phyloP scores from a whole-genome alignment of 2,888 invertebrate genomes.

The Dynastes tityus region DNA sequence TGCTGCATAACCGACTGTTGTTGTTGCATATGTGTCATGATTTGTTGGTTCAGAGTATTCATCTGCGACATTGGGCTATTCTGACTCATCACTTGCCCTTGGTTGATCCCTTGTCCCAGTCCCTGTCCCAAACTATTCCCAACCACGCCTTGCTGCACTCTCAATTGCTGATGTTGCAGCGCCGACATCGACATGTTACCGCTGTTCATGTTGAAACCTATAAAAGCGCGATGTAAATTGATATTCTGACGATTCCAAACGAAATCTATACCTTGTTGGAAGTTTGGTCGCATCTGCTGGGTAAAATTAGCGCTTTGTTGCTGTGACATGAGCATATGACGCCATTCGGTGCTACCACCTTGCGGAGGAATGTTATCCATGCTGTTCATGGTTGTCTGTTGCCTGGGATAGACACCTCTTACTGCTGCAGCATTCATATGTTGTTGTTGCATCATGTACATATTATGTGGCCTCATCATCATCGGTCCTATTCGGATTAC shows the following conservation, averaged over 20 bases:
- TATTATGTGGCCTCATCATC: constrained; percentile 81
- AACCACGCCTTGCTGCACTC: constrained; percentile 53
- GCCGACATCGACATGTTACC: constrained; percentile 66
- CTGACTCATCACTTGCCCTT: constrained; percentile 64
- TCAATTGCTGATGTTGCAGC: constrained; percentile 61
- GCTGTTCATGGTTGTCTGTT: constrained; percentile 74
- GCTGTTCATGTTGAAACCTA: constrained; percentile 53
- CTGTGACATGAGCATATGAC: constrained; percentile 77
- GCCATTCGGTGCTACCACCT: constrained; percentile 74
- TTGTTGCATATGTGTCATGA: constrained; percentile 72
- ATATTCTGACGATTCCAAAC: neutral
- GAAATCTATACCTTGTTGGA: constrained; percentile 69
- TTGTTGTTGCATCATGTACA: constrained; percentile 77
- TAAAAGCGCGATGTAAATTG: neutral
- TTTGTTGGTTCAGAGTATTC: constrained; percentile 71
- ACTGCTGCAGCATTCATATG: constrained; percentile 64
- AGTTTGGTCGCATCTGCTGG: constrained; percentile 72
- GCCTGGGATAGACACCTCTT: constrained; percentile 71
- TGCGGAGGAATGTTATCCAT: constrained; percentile 69
- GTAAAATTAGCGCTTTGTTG: constrained; percentile 72
- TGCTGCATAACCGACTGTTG: constrained; percentile 72
- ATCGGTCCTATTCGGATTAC: constrained; percentile 73
- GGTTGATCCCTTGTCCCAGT: constrained; percentile 59
- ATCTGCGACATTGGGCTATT: constrained; percentile 66
- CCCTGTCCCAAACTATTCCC: constrained; percentile 42